A percentile compares a stretch with the other conserved stretches of the same genome.
Evolutionary conservation across 2,797 vertebrate genomes (phyloP).

Genomic region (Buphagus erythrorhynchus): DNA sequence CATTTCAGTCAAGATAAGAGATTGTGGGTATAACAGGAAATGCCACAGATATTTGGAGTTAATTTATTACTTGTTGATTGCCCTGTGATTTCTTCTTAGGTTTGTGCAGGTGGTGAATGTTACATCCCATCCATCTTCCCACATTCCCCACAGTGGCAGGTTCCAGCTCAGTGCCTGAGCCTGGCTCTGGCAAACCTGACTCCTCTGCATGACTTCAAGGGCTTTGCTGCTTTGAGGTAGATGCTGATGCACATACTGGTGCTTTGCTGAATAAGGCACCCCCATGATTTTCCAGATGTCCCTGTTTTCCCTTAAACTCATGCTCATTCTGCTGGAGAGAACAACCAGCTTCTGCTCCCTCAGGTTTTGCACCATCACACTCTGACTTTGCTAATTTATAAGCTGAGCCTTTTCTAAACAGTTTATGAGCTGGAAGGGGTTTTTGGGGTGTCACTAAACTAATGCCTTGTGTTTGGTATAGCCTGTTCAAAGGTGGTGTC

Average conservation of each 20-base stretch:
- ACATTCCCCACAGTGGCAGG: rapidly evolving
- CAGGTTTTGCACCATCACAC: rapidly evolving
- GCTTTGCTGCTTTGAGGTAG: background rate
- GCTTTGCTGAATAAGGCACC: background rate
- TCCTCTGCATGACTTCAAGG: background rate
- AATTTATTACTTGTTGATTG: background rate
- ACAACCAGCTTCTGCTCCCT: background rate
- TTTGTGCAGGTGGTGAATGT: background rate
- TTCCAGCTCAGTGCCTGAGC: background rate
- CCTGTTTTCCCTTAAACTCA: background rate
- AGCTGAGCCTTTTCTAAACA: background rate
- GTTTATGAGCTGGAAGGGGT: background rate
- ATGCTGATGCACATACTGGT: background rate
- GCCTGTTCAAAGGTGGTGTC: background rate
- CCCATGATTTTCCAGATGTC: background rate
- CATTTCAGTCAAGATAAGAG: background rate
- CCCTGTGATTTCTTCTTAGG: background rate
- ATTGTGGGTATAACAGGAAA: background rate
- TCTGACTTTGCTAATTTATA: background rate
- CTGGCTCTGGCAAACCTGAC: background rate
- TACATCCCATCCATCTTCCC: background rate
- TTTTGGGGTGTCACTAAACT: background rate
- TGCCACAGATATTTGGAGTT: background rate
- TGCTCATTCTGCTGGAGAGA: background rate
- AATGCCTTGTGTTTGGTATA: background rate